phyloP scores from a whole-genome alignment of 2,797 vertebrate species.

The Clarias fuscus region DNA sequence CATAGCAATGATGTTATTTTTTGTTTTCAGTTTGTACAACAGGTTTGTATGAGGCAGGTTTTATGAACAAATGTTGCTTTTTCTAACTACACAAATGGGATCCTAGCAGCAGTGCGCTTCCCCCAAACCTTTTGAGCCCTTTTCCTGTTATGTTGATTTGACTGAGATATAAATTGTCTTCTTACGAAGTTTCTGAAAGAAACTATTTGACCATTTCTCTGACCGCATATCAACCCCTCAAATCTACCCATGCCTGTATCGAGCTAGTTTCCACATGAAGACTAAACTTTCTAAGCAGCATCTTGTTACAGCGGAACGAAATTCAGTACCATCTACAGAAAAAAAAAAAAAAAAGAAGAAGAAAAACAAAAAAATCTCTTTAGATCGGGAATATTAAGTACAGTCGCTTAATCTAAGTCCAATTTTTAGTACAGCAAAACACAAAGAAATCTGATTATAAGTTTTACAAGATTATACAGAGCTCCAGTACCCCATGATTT shows the following conservation, averaged over 20 bases:
- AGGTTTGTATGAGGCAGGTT: conserved; percentile 79
- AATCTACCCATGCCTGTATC: conserved; percentile 47
- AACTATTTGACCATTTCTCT: conserved; percentile 45
- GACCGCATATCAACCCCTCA: conserved; percentile 50
- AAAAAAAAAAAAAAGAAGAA: conserved; percentile 67
- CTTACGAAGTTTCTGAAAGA: conserved; percentile 51
- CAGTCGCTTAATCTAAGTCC: conserved; percentile 68
- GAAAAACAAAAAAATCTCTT: conserved; percentile 54
- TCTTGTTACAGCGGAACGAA: conserved; percentile 75
- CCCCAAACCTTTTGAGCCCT: conserved; percentile 49
- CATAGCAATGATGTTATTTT: conserved; percentile 80
- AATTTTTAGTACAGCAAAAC: conserved; percentile 80
- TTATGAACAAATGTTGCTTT: conserved; percentile 77
- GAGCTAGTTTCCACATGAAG: conserved; percentile 53
- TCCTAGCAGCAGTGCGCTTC: conserved; percentile 77
- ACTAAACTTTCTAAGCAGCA: conserved; percentile 75
- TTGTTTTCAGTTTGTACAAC: conserved; percentile 73
- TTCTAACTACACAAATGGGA: conserved; percentile 77
- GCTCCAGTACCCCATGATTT: conserved; percentile 88
- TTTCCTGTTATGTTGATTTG: conserved; percentile 52
- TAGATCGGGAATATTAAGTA: conserved; percentile 63
- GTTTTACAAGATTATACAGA: conserved; percentile 84
- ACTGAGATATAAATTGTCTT: conserved; percentile 48
- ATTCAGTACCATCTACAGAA: conserved; percentile 79
- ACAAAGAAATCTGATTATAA: conserved; percentile 82